phyloP scores from a whole-genome alignment of 2,113 vertebrate species.

The Calcarius ornatus region DNA sequence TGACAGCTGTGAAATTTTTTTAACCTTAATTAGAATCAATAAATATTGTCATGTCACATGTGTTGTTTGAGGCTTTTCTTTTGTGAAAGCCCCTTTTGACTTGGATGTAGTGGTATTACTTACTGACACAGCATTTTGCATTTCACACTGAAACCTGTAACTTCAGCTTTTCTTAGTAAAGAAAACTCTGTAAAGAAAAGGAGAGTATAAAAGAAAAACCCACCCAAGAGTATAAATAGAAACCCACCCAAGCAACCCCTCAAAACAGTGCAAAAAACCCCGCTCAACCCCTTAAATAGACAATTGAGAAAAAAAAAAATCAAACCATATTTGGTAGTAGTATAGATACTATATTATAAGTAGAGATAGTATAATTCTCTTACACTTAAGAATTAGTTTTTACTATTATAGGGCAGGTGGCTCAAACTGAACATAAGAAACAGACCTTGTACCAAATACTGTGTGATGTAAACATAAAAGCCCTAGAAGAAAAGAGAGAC shows the following conservation, averaged over 20 bases:
- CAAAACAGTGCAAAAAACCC: not conserved
- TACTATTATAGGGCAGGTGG: not conserved
- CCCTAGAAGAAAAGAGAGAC: not conserved
- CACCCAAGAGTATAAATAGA: too few relatives aligned
- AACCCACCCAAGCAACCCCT: accelerated
- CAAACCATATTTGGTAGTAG: not conserved
- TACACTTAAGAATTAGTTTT: not conserved
- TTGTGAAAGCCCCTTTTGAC: not conserved
- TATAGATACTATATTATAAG: too few relatives aligned
- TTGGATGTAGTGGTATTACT: not conserved
- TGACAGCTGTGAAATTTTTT: constrained; percentile 60
- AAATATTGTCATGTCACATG: constrained; percentile 49
- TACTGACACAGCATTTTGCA: not conserved
- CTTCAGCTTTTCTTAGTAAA: not conserved
- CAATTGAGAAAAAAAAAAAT: not conserved
- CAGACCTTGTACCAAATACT: not conserved
- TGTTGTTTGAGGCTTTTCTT: constrained; percentile 1
- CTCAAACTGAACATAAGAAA: not conserved
- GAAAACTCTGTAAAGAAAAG: not conserved
- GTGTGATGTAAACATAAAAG: not conserved
- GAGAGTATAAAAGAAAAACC: not conserved
- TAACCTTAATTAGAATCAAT: constrained; percentile 56
- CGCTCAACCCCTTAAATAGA: not conserved
- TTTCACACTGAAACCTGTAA: not conserved
- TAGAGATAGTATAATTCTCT: not conserved